Evolutionary conservation across 2,113 vertebrate genomes (phyloP).

Genomic region (Podarcis muralis): DNA sequence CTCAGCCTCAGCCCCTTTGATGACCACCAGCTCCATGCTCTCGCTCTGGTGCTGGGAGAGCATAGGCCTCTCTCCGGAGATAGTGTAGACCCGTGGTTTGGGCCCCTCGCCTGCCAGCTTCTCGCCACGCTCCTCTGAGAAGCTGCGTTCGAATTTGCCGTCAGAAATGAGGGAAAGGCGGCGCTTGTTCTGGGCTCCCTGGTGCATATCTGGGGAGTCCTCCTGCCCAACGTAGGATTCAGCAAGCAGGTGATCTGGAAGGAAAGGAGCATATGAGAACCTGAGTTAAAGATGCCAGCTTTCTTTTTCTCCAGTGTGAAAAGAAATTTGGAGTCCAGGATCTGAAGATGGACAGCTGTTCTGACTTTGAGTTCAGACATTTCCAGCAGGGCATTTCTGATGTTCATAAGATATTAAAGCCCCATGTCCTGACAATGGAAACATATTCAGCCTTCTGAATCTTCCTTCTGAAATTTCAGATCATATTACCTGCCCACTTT

Average conservation of each 20-base stretch:
- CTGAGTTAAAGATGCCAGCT: too few species aligned
- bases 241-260: conserved; percentile 90
- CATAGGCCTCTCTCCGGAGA: conserved; percentile 88
- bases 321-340: too few species aligned
- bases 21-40: conserved; percentile 88
- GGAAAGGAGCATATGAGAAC: neutral
- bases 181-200: conserved; percentile 82
- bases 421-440: too few species aligned
- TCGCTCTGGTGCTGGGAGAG: conserved; percentile 81
- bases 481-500: too few species aligned
- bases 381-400: too few species aligned
- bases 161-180: conserved; percentile 81
- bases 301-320: too few species aligned
- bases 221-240: conserved; percentile 87
- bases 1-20: conserved; percentile 79
- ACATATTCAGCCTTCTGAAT: too few species aligned
- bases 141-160: conserved; percentile 81
- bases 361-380: too few species aligned
- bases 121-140: conserved; percentile 80
- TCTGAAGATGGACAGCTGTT: too few species aligned
- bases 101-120: conserved; percentile 75
- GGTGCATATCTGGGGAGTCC: conserved; percentile 86
- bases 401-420: too few species aligned
- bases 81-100: conserved; percentile 88
- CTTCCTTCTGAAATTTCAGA: too few species aligned